Evolutionary conservation across 1,140 invertebrate species (phyloP).

Genomic region (Eubasilissa regina): DNA sequence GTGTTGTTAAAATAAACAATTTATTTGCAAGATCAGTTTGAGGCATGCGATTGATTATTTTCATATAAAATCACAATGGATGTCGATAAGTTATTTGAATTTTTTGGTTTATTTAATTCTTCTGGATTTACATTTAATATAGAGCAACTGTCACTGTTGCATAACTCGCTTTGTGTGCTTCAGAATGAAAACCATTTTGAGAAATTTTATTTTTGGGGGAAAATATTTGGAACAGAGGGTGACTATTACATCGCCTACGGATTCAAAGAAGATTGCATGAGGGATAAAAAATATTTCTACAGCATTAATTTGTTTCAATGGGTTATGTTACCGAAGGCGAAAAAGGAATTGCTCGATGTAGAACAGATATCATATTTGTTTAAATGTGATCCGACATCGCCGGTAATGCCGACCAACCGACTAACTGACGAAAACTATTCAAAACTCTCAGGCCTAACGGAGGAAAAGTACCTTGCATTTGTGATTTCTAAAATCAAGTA

Average conservation of each 20-base stretch:
- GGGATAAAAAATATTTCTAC: conserved; percentile 80
- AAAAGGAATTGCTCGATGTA: conserved; percentile 70
- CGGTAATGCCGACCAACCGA: conserved; percentile 64
- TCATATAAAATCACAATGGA: conserved; percentile 2
- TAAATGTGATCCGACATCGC: conserved; percentile 63
- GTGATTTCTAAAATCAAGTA: conserved; percentile 79
- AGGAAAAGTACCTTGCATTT: conserved; percentile 82
- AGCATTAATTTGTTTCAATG: conserved; percentile 80
- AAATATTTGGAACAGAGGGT: conserved; percentile 76
- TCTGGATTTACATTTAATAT: conserved; percentile 76
- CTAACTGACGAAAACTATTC: conserved; percentile 66
- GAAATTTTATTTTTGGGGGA: conserved; percentile 83
- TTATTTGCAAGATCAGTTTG: no score
- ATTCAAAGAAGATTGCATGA: conserved; percentile 78
- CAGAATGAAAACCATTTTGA: conserved; percentile 84
- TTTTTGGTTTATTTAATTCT: conserved; percentile 60
- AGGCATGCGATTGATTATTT: no score
- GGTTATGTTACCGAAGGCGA: conserved; percentile 77
- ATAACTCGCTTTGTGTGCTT: conserved; percentile 80
- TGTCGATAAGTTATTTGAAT: conserved; percentile 23
- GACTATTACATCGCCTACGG: conserved; percentile 86
- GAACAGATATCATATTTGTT: conserved; percentile 31
- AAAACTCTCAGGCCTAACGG: conserved; percentile 74
- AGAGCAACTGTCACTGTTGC: conserved; percentile 78
- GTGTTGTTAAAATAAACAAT: no score